Base-by-base conservation (phyloP, 2,113 vertebrate species). In the Xenus cinereus region DNA sequence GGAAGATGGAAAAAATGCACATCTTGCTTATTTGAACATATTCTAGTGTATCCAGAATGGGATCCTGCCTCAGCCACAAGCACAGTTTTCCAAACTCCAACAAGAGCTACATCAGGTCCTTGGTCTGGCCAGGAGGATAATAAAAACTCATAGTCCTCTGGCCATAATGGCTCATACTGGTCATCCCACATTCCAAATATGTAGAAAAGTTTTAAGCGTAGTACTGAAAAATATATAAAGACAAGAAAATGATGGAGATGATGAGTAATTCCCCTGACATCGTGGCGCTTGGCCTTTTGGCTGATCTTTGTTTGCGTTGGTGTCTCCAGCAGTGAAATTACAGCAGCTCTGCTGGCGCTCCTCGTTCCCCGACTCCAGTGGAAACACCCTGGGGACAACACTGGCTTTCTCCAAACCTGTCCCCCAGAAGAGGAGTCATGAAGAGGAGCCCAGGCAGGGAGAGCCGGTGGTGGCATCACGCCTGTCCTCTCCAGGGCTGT, bases 211-310 rank as follows among this genome's bases (percentile, higher is more conserved):
- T 8, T 67, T 51, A 43, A 72, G 13, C 20, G 15, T 20, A 41
- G 9, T 59, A 27, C 43, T 63, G 20, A 50, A 67, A 76, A 32
- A 46, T 20, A 54, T 3, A 43, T 11, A 64, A 68, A 64, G 15
- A 22, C 6, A 37, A 80, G 19, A 30, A 54, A 60, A 60, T 60
- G 28, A 26, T 21, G 12, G 35, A 86, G 50, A 24, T 24, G 23
- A 12, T 1, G 8, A 74, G 28, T 14, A 62, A 50, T 35, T 76
- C 33, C 14, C 30, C 28, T 37, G 63, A 8, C 27, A 17, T 13
- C 0, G 0, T 2, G 5, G 15, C 4, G 2, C 57, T 50, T 10
- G 3, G 43, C 17, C 6, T 84, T 84, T 71, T 43, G 51, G 19
- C 30, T 66, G 27, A 24, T 80, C 43, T 43, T 73, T 48, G 17